Evolutionary conservation across 2,113 vertebrate genomes (phyloP).

Genomic region (Rhipidura dahli): DNA sequence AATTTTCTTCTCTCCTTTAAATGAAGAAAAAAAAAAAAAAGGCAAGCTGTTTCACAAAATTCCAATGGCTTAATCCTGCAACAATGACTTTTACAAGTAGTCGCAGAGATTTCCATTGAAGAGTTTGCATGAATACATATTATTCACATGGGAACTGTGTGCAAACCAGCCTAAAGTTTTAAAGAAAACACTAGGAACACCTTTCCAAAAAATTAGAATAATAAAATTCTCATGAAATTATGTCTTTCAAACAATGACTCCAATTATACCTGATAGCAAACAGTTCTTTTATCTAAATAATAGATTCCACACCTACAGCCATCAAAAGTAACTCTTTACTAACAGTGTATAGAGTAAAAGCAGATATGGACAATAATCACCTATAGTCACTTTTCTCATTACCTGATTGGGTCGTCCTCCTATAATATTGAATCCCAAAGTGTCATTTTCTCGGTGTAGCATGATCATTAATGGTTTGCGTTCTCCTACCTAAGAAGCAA

Average conservation of each 20-base stretch:
- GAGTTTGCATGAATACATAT: background rate
- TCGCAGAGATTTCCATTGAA: background rate
- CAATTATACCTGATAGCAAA: background rate
- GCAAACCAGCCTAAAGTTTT: background rate
- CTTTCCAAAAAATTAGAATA: background rate
- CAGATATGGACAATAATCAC: background rate
- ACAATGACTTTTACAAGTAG: background rate
- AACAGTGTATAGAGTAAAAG: background rate
- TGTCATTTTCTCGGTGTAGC: slow-evolving; percentile 72
- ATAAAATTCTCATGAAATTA: background rate
- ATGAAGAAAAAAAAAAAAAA: background rate
- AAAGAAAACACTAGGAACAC: background rate
- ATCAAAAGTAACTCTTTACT: background rate
- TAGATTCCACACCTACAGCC: background rate
- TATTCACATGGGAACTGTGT: background rate
- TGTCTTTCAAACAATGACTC: background rate
- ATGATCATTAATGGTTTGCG: slow-evolving; percentile 63
- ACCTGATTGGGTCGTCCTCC: slow-evolving; percentile 75
- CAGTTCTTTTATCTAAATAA: background rate
- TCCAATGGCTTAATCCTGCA: slow-evolving; percentile 4
- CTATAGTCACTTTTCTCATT: background rate
- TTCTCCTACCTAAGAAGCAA: slow-evolving; percentile 63
- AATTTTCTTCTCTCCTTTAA: background rate
- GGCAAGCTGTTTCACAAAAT: background rate
- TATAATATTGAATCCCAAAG: slow-evolving; percentile 79